A percentile compares a stretch with the other conserved stretches of the same genome.
These are phyloP conservation scores for Carcina quercana DNA, from an alignment of 2,888 invertebrate species.

Conservation along the genomic window DNA sequence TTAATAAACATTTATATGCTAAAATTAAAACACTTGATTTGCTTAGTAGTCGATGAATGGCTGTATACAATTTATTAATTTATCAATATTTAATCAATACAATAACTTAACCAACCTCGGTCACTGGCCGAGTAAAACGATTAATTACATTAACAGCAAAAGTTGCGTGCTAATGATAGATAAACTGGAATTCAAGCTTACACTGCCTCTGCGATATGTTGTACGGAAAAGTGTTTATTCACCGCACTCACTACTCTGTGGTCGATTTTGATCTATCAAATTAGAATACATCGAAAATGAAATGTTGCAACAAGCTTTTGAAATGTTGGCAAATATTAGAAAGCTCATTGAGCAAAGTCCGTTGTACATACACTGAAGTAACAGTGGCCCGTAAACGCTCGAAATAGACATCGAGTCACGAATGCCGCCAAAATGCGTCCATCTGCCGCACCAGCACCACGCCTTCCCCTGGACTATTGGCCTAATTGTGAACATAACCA, in stretches of 20 bases:
- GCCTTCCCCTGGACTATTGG: constrained; percentile 9
- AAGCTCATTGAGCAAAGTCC: constrained; percentile 6
- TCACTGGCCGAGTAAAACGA: background rate
- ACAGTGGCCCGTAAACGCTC: constrained; percentile 9
- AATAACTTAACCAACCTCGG: constrained; percentile 1
- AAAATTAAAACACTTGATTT: no score
- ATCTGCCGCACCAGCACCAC: constrained; percentile 17
- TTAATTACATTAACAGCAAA: background rate
- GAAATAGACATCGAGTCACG: constrained; percentile 23
- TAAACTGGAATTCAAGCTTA: background rate
- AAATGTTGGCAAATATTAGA: constrained; percentile 4
- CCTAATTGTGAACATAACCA: constrained; percentile 1
- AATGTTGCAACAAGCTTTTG: no score
- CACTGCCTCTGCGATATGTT: no score
- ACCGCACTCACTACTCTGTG: no score
- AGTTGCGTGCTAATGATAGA: constrained; percentile 6
- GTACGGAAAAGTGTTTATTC: no score
- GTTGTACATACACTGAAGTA: constrained; percentile 2
- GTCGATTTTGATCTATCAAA: no score
- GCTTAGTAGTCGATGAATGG: no score
- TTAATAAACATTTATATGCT: no score
- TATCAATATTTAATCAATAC: no score
- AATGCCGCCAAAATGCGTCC: constrained; percentile 3
- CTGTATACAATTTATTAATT: no score
- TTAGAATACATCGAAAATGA: no score